Conservation (phyloP, 2,797 vertebrate species). For the Macroramphosus scolopax region DNA sequence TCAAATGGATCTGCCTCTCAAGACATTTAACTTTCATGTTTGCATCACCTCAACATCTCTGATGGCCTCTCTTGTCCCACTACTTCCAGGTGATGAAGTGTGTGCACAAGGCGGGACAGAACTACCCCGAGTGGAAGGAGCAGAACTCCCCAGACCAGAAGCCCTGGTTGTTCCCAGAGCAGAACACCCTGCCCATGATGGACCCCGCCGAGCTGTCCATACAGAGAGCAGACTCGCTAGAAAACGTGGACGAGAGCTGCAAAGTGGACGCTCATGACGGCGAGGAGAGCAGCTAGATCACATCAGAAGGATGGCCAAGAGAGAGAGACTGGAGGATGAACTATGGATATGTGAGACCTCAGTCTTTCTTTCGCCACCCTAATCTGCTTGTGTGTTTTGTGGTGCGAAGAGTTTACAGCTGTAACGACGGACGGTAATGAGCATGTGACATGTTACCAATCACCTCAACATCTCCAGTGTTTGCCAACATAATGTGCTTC, state of each 20-base stretch:
- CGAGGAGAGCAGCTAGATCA: conserved; percentile 70
- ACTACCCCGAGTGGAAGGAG: conserved; percentile 78
- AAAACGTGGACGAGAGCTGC: conserved; percentile 77
- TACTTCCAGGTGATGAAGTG: conserved; percentile 76
- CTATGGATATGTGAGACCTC: conserved; percentile 19
- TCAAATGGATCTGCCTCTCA: too few species aligned
- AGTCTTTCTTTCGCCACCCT: conserved; percentile 1
- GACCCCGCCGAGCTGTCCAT: conserved; percentile 69
- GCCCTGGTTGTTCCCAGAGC: conserved; percentile 80
- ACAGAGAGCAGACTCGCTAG: conserved; percentile 78
- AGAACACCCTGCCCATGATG: conserved; percentile 75
- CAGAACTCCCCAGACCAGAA: conserved; percentile 70
- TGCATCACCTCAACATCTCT: too few species aligned
- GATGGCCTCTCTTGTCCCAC: not conserved
- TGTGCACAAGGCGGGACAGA: conserved; percentile 76
- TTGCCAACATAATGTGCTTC: conserved; percentile 14
- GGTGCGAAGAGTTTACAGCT: conserved; percentile 29
- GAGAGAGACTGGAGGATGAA: conserved; percentile 1
- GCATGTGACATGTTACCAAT: conserved; percentile 41
- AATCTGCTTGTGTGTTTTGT: too few species aligned
- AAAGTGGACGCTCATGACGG: conserved; percentile 53
- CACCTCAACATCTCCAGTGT: conserved; percentile 14
- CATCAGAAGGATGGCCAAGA: not conserved
- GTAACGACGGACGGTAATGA: conserved; percentile 31
- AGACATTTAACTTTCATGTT: too few species aligned